Percentiles rank a stretch among this genome's conserved stretches.
Conservation (phyloP, 2,113 vertebrate species). For the Apteryx owenii region DNA sequence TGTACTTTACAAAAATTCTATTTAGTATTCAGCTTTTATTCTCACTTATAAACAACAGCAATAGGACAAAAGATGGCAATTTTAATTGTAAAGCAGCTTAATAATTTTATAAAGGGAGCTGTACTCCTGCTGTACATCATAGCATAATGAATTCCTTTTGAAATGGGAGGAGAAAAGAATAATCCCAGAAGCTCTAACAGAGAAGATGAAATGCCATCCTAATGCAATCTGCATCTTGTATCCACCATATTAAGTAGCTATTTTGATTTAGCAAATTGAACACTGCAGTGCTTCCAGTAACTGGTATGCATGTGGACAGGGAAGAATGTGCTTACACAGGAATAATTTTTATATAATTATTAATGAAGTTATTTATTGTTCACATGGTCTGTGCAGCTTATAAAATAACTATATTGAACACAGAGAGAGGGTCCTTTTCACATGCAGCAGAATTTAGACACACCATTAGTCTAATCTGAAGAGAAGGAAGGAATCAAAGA, state of each 20-base stretch:
- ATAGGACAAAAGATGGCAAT: slow-evolving; percentile 48
- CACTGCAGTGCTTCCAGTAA: not conserved
- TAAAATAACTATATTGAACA: not conserved
- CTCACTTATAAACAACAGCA: slow-evolving; percentile 42
- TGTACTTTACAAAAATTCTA: slow-evolving; percentile 2
- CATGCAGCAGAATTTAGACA: slow-evolving; percentile 21
- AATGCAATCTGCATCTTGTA: slow-evolving; percentile 51
- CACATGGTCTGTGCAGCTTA: not conserved
- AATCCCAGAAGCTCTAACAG: slow-evolving; percentile 52
- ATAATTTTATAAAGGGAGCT: slow-evolving; percentile 56
- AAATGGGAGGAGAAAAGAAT: slow-evolving; percentile 42
- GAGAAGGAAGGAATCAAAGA: not conserved
- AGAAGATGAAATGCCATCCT: slow-evolving; percentile 59
- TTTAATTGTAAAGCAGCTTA: slow-evolving; percentile 66
- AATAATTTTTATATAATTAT: slow-evolving; percentile 48
- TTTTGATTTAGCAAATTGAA: slow-evolving; percentile 11
- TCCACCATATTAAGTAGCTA: not conserved
- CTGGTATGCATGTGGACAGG: rapidly evolving
- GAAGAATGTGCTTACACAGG: slow-evolving; percentile 7
- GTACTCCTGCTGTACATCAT: slow-evolving; percentile 38
- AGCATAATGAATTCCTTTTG: slow-evolving; percentile 69
- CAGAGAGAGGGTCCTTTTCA: not conserved
- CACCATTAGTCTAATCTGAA: slow-evolving; percentile 29
- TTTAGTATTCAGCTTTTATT: slow-evolving; percentile 26
- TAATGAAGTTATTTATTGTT: slow-evolving; percentile 58